Base-by-base conservation (phyloP, 2,797 vertebrate species). In the Carapus acus region DNA sequence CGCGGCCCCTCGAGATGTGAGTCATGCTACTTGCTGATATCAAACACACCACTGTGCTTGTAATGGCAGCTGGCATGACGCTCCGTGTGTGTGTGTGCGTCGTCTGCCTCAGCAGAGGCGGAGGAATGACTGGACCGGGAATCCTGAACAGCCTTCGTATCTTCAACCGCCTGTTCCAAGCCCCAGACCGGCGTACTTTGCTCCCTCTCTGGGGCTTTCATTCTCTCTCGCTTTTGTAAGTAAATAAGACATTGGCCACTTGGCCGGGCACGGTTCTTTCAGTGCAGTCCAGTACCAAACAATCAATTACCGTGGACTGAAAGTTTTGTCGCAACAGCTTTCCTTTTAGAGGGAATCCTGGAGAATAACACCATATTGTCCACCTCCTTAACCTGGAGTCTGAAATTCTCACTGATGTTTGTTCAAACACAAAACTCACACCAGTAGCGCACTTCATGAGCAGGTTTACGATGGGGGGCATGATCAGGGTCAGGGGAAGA, bases 21-120 rank as follows among this genome's bases (percentile, higher is more conserved):
- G 55, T 65, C 38, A 12, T 49, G 48, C 37, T 43, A 29, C 27
- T 43, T 21, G 5, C 55, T 42, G 51, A 43, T 49, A 45, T 36
- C 46, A 37, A 40, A 13, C 31, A 16, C 46, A 44, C 36, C 21
- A 18, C 14, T 50, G 14, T 49, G 29, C 40, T 45, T 27, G 31
- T 57, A 51, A 18, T 34, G 46, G 37, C 57, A 60, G 65, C 37
- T 22, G 6, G 18, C 6, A 58, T 48, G n/a, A 57, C 58, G 41
- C n/a, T 21, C 37, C 3, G 29, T n/a, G n/a, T n/a, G n/a, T n/a
- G n/a, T n/a, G n/a, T n/a, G n/a, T 50, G 8, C 14, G 14, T 55
- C 51, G 43, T 58, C 38, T 41, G 14, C 34, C 48, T 7, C 8
- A 31, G 29, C 20, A 34, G 39, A 38, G 37, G 27, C 27, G 33